A percentile compares a stretch with the other conserved stretches of the same genome.
phyloP scores from a whole-genome alignment of 1,140 invertebrate genomes.

The Apis cerana region DNA sequence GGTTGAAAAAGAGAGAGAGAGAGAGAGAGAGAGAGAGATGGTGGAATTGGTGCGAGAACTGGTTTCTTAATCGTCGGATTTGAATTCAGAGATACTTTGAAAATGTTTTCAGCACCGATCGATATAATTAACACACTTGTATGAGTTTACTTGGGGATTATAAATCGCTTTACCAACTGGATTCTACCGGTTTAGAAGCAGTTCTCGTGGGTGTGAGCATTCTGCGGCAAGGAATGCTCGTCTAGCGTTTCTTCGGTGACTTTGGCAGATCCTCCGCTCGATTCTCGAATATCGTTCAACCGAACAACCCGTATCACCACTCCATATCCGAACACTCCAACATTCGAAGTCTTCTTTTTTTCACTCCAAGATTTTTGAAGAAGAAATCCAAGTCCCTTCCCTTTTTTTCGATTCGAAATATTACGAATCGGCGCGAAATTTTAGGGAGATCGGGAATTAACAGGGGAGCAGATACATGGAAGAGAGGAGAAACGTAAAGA shows the following conservation, averaged over 20 bases:
- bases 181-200: constrained; percentile 50
- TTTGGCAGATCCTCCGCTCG: constrained; percentile 27
- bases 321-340: not conserved
- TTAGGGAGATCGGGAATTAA: no score
- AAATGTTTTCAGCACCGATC: constrained; percentile 37
- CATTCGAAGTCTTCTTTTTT: not conserved
- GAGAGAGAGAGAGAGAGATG: constrained; percentile 13
- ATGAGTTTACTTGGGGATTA: constrained; percentile 45
- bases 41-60: constrained; percentile 39
- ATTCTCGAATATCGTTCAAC: constrained; percentile 19
- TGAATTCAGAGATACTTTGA: constrained; percentile 28
- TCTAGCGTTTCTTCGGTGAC: constrained; percentile 47
- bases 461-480: no score
- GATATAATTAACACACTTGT: constrained; percentile 38
- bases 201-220: constrained; percentile 48
- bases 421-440: no score
- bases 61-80: constrained; percentile 40
- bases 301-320: not conserved
- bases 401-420: no score
- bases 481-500: not conserved
- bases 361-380: not conserved
- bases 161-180: constrained; percentile 49
- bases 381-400: no score
- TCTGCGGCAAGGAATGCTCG: constrained; percentile 45
- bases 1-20: not conserved